These are phyloP conservation scores for Liasis olivaceus DNA, from an alignment of 2,797 vertebrate species.

Conservation along the genomic window DNA sequence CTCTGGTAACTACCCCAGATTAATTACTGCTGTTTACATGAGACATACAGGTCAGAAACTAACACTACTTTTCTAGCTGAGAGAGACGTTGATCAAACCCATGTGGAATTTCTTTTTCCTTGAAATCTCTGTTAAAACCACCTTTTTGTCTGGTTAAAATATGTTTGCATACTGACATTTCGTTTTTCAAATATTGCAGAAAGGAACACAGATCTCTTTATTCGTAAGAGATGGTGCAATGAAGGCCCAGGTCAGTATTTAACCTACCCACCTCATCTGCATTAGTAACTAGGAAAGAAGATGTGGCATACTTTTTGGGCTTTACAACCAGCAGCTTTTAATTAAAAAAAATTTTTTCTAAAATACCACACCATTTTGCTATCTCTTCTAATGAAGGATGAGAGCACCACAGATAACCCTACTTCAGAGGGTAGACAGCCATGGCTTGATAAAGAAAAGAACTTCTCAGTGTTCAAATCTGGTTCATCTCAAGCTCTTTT, in stretches of 20 bases:
- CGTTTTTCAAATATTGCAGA: not conserved
- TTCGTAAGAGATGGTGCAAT: not conserved
- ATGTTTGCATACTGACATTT: not conserved
- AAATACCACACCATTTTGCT: constrained; percentile 16
- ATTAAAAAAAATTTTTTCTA: constrained; percentile 26
- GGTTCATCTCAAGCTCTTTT: not conserved
- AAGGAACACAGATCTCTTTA: not conserved
- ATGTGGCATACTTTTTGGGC: not conserved
- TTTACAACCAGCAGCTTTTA: constrained; percentile 16
- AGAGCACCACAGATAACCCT: constrained; percentile 57
- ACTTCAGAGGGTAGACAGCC: constrained; percentile 11
- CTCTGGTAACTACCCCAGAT: not conserved
- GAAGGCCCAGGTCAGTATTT: not conserved
- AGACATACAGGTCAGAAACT: not conserved
- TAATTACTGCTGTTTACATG: not conserved
- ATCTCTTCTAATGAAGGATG: constrained; percentile 51
- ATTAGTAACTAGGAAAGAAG: not conserved
- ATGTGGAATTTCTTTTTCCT: not conserved
- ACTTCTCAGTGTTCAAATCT: not conserved
- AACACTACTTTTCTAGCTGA: not conserved
- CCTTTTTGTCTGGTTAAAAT: not conserved
- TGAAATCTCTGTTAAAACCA: not conserved
- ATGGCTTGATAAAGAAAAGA: constrained; percentile 60
- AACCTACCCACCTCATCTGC: not conserved
- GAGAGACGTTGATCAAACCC: not conserved